These are phyloP conservation scores for Tichodroma muraria DNA, from an alignment of 2,113 vertebrate species.

Conservation along the genomic window DNA sequence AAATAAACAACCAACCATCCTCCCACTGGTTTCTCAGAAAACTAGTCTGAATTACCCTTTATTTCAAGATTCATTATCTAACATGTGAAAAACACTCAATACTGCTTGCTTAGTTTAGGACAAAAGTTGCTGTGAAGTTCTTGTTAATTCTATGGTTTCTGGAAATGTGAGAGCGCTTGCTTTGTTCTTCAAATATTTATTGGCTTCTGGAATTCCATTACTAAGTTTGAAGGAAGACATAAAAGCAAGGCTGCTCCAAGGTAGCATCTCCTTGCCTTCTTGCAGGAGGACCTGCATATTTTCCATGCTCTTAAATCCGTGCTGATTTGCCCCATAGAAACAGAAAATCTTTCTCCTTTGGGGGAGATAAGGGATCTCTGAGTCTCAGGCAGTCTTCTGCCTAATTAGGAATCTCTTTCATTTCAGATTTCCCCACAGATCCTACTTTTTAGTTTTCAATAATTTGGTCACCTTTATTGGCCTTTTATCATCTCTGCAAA, in stretches of 20 bases:
- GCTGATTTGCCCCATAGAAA: background rate
- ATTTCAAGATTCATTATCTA: background rate
- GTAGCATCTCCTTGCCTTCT: background rate
- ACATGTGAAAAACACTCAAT: background rate
- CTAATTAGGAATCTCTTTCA: background rate
- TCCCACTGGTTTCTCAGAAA: constrained; percentile 12
- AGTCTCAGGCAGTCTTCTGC: background rate
- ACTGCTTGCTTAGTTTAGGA: background rate
- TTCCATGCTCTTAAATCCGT: background rate
- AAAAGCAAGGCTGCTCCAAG: background rate
- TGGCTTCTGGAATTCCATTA: background rate
- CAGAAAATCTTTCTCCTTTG: background rate
- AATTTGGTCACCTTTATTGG: background rate
- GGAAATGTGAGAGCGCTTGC: background rate
- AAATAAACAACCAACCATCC: background rate
- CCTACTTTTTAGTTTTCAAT: background rate
- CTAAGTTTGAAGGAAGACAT: background rate
- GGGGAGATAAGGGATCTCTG: background rate
- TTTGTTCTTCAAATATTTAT: background rate
- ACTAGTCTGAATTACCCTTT: background rate
- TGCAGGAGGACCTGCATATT: background rate
- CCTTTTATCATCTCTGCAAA: background rate
- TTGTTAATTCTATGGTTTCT: background rate
- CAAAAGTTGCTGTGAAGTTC: background rate
- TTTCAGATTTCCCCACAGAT: background rate